These are phyloP conservation scores for Latrodectus hesperus DNA, from an alignment of 2,888 invertebrate genomes.

Conservation along the genomic window DNA sequence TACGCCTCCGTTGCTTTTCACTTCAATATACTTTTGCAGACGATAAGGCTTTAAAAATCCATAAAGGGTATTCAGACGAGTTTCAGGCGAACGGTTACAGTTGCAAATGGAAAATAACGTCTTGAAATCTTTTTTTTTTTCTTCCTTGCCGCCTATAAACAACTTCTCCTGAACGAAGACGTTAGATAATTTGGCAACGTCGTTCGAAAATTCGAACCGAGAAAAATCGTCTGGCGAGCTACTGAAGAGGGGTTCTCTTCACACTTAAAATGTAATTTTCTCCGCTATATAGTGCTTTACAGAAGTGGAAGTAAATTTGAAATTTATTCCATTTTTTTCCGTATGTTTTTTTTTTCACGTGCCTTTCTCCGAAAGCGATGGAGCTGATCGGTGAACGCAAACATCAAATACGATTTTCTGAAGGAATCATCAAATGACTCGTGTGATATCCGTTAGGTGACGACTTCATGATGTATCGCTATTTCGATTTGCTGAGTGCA, in stretches of 20 bases:
- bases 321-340: background rate
- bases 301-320: background rate
- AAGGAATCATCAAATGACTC: background rate
- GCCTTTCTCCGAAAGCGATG: background rate
- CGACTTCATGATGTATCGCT: no score
- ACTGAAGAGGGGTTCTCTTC: background rate
- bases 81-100: background rate
- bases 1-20: no score
- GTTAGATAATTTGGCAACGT: constrained; percentile 1
- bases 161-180: background rate
- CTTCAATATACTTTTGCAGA: no score
- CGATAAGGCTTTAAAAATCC: background rate
- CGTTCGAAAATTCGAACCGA: background rate
- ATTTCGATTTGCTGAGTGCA: no score
- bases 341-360: background rate
- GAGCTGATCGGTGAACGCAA: background rate
- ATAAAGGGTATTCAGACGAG: constrained; percentile 1
- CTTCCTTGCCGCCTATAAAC: background rate
- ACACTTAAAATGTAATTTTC: background rate
- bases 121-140: background rate
- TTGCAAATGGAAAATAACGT: background rate
- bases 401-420: constrained; percentile 1
- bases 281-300: background rate
- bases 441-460: background rate
- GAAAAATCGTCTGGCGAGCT: background rate